Base-by-base conservation (phyloP, 2,113 vertebrate genomes). In the Menidia beryllina region DNA sequence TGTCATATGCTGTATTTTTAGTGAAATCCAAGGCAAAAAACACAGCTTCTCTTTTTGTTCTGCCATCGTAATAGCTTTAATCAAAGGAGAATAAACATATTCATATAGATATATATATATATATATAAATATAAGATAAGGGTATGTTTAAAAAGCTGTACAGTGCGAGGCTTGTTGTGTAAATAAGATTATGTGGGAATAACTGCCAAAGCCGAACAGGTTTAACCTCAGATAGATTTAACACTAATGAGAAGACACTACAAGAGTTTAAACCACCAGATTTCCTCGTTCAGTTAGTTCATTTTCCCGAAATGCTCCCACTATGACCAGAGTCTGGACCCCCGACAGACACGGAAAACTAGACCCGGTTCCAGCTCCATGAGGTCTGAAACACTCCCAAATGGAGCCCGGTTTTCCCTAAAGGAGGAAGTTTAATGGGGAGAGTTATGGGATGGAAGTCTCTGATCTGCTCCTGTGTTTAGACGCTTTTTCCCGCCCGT, bases 131-230 rank as follows among this genome's bases (percentile, higher is more conserved):
- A 34, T 2, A 34, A 5, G n/a, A n/a, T n/a, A n/a, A 34, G 50
- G 84, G 73, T 84, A 82, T 88, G 74, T 81, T 57, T 85, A 75
- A 78, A 85, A 80, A 80, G 62, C 67, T 91, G 87, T 91, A 89
- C 89, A 89, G 85, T 77, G 84, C 82, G 77, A 84, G 61, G 69
- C 54, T 75, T 70, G 55, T 70, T 85, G 74, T 87, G 76, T 82
- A 79, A 83, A 79, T 82, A 82, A 52, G 74, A 57, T 88, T 81
- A 74, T 85, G 68, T 79, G 81, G 87, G 76, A 87, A 79, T 86
- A 88, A 91, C 90, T 92, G 88, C 86, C 89, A 85, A 89, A 91
- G 86, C 76, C 77, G 75, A 78, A 84, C 69, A 41, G 47, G 71
- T 83, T 73, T 45, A 66, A 77, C 77, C 62, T 84, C 62, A 78